Evolutionary conservation across 1,140 invertebrate species (phyloP).

Genomic region (Lerema accius): DNA sequence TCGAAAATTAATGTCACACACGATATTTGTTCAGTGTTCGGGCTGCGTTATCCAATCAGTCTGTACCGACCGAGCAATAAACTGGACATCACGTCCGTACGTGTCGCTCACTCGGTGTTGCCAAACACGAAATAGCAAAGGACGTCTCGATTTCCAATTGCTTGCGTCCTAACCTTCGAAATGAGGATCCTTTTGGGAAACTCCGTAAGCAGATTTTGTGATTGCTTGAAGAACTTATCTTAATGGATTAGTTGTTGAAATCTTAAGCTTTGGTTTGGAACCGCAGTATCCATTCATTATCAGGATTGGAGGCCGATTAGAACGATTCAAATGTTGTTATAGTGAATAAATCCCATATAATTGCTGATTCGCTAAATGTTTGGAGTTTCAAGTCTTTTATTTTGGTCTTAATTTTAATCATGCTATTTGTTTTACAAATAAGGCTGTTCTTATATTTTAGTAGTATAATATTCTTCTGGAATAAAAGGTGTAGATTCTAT

Average conservation of each 20-base stretch:
- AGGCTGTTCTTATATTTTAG: no score
- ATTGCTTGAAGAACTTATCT: conserved; percentile 1
- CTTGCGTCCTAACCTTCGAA: conserved; percentile 7
- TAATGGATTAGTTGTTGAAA: not conserved
- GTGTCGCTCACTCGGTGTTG: conserved; percentile 40
- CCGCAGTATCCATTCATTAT: not conserved
- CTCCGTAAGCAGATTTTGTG: not conserved
- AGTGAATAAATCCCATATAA: no score
- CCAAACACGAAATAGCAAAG: conserved; percentile 27
- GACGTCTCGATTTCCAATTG: conserved; percentile 18
- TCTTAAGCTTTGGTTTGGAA: not conserved
- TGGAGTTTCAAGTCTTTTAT: no score
- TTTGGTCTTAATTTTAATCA: no score
- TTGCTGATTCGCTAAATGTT: no score
- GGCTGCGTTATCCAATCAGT: conserved; percentile 54
- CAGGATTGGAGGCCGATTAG: not conserved
- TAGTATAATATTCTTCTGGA: no score
- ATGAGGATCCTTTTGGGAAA: conserved; percentile 8
- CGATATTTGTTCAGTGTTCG: conserved; percentile 3
- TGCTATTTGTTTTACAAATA: no score
- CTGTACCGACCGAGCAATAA: conserved; percentile 51
- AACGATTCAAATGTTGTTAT: not conserved
- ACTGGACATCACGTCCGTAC: conserved; percentile 55
- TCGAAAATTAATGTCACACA: conserved; percentile 35
- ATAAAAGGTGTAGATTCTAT: not conserved